A percentile compares a stretch with the other conserved stretches of the same genome.
phyloP scores from a whole-genome alignment of 2,888 invertebrate genomes.

The Eilema sororculum region DNA sequence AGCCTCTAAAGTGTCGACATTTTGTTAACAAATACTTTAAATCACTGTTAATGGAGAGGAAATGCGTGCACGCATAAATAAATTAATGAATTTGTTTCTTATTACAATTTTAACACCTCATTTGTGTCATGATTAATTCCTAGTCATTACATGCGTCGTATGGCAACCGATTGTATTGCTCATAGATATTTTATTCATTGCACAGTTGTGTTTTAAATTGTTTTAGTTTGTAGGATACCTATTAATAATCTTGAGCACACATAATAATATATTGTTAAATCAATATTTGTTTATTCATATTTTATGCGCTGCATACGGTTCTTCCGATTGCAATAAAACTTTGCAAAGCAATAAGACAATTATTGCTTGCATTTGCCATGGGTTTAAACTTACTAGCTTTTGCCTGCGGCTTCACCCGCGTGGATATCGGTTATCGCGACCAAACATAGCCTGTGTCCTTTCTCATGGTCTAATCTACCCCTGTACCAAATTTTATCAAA shows the following conservation, averaged over 20 bases:
- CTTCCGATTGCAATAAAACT: no score
- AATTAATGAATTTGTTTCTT: neutral
- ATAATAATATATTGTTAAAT: neutral
- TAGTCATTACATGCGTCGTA: neutral
- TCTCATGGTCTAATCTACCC: no score
- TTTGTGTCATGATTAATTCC: neutral
- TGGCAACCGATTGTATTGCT: neutral
- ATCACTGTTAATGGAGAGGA: constrained; percentile 5
- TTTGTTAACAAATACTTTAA: constrained; percentile 7
- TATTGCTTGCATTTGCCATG: no score
- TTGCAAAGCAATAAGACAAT: no score
- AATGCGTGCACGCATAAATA: neutral
- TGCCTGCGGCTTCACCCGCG: no score
- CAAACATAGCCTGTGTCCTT: no score
- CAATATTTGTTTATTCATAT: no score
- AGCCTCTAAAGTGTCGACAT: constrained; percentile 8
- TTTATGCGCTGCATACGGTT: no score
- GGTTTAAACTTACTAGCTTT: no score
- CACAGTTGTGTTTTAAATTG: neutral
- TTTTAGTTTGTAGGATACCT: neutral
- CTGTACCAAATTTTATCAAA: no score
- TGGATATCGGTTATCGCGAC: no score
- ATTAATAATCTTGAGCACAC: neutral
- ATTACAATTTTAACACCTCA: neutral
- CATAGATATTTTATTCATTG: neutral